phyloP scores from a whole-genome alignment of 1,140 invertebrate genomes.

The Drosophila obscura region DNA sequence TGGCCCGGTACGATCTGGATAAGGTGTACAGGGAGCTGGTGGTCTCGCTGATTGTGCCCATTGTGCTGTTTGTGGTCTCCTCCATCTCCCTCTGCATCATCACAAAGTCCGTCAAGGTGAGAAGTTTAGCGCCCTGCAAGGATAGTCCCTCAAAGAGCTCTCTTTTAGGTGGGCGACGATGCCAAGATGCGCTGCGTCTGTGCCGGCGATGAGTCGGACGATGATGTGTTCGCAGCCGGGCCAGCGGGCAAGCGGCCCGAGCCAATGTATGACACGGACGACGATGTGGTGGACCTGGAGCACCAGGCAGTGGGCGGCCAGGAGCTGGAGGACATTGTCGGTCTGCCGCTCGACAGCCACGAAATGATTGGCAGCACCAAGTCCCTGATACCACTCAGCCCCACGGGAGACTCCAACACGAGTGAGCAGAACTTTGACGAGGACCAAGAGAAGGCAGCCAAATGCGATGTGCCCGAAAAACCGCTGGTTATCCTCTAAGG shows the following conservation, averaged over 20 bases:
- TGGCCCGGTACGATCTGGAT: constrained; percentile 90
- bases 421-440: constrained; percentile 57
- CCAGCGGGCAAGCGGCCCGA: constrained; percentile 38
- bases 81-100: constrained; percentile 87
- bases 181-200: constrained; percentile 94
- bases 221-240: constrained; percentile 58
- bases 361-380: constrained; percentile 81
- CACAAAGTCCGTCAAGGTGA: constrained; percentile 83
- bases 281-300: constrained; percentile 68
- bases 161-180: constrained; percentile 88
- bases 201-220: constrained; percentile 83
- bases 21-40: constrained; percentile 91
- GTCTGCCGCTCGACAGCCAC: constrained; percentile 50
- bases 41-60: constrained; percentile 91
- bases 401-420: constrained; percentile 50
- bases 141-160: neutral
- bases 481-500: constrained; percentile 74
- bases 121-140: neutral
- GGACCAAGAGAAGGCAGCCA: constrained; percentile 73
- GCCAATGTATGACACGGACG: constrained; percentile 68
- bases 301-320: constrained; percentile 47
- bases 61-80: constrained; percentile 92
- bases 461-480: constrained; percentile 77
- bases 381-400: constrained; percentile 76
- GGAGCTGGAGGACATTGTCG: constrained; percentile 18